These are phyloP conservation scores for Sogatella furcifera DNA, from an alignment of 1,140 invertebrate species.

Conservation along the genomic window DNA sequence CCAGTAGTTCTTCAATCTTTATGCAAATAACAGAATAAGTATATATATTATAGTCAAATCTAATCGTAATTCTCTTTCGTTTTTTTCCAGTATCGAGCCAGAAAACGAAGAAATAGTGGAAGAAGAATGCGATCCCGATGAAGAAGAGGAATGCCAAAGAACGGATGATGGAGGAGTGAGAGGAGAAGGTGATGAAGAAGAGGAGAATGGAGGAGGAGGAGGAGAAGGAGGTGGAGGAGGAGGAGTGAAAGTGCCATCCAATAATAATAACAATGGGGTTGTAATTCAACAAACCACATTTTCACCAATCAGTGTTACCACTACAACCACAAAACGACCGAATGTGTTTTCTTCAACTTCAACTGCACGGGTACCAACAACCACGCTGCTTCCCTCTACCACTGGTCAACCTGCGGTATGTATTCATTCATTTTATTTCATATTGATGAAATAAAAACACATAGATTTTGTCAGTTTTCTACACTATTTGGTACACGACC, in stretches of 20 bases:
- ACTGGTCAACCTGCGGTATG: conserved; percentile 18
- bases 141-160: conserved; percentile 20
- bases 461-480: too few relatives aligned
- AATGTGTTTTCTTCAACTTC: conserved; percentile 22
- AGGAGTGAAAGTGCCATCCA: too few relatives aligned
- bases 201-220: background rate
- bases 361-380: conserved; percentile 20
- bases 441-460: too few relatives aligned
- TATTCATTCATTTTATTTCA: background rate
- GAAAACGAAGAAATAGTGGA: conserved; percentile 18
- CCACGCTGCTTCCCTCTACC: conserved; percentile 20
- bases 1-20: too few relatives aligned
- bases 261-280: too few relatives aligned
- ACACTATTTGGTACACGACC: too few relatives aligned
- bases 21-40: too few relatives aligned
- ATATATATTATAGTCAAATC: too few relatives aligned
- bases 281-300: background rate
- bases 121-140: conserved; percentile 27
- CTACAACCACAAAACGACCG: conserved; percentile 19
- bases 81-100: conserved; percentile 20
- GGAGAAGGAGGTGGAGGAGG: too few relatives aligned
- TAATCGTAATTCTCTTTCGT: too few relatives aligned
- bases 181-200: conserved; percentile 8
- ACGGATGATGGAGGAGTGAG: conserved; percentile 8
- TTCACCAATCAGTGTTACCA: conserved; percentile 23